phyloP scores from a whole-genome alignment of 1,140 invertebrate genomes.

The Pseudomyrmex cubaensis region DNA sequence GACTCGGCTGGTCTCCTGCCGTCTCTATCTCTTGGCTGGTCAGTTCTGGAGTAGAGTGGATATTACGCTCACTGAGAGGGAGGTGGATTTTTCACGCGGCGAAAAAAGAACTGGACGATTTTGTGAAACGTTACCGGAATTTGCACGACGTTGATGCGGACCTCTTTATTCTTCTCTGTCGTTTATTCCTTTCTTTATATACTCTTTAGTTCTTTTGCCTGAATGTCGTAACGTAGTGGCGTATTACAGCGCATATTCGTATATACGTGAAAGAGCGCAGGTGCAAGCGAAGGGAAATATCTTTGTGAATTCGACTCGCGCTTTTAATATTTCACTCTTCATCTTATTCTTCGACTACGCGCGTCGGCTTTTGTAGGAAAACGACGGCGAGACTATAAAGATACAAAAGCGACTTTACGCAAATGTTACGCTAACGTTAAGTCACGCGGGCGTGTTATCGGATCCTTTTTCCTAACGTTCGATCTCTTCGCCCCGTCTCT shows the following conservation, averaged over 20 bases:
- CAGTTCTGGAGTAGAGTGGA: conserved; percentile 14
- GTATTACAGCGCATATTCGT: neutral
- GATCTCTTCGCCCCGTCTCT: conserved; percentile 9
- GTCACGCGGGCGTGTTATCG: conserved; percentile 22
- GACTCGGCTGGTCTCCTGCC: conserved; percentile 23
- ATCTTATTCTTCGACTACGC: neutral
- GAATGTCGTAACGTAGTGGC: neutral
- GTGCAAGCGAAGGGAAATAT: neutral
- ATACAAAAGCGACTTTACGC: conserved; percentile 10
- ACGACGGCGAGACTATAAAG: neutral
- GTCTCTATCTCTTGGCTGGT: conserved; percentile 39
- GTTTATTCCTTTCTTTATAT: neutral
- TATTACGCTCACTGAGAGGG: conserved; percentile 17
- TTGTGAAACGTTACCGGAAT: conserved; percentile 8
- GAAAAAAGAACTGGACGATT: neutral
- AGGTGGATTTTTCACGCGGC: conserved; percentile 15
- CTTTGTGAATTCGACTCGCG: neutral
- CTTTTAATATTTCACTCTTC: neutral
- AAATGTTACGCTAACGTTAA: conserved; percentile 25
- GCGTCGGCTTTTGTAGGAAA: neutral
- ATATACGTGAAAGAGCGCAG: neutral
- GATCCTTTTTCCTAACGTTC: conserved; percentile 15
- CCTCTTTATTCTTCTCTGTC: neutral
- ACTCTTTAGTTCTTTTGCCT: neutral
- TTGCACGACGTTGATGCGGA: neutral